Percentiles rank a stretch among this genome's conserved stretches.
These are phyloP conservation scores for Drosophila yooni DNA, from an alignment of 2,888 invertebrate genomes.

Conservation along the genomic window DNA sequence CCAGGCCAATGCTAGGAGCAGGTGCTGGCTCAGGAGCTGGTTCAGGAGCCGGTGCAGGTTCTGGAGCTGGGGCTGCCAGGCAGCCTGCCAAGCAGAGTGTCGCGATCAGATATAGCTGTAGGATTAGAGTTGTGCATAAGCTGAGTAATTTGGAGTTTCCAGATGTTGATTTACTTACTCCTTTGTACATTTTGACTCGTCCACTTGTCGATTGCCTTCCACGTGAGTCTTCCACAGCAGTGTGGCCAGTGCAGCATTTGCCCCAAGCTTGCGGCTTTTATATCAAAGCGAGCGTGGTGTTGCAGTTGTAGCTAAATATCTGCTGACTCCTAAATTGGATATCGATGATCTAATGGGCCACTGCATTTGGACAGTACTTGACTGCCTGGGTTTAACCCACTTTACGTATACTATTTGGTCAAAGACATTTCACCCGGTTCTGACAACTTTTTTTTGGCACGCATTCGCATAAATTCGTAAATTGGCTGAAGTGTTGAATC, in stretches of 20 bases:
- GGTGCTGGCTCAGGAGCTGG: constrained; percentile 56
- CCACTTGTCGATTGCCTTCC: background rate
- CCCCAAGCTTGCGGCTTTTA: constrained; percentile 52
- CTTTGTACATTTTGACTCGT: constrained; percentile 48
- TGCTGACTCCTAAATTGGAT: constrained; percentile 40
- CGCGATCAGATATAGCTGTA: constrained; percentile 68
- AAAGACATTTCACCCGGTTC: constrained; percentile 44
- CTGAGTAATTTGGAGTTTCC: background rate
- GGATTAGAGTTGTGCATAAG: background rate
- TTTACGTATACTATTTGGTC: constrained; percentile 53
- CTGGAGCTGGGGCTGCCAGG: constrained; percentile 67
- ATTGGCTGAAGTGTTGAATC: constrained; percentile 53
- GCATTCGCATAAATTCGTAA: constrained; percentile 22
- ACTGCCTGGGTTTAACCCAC: constrained; percentile 46
- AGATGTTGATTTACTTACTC: constrained; percentile 46
- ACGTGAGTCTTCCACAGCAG: constrained; percentile 25
- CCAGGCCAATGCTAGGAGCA: constrained; percentile 57
- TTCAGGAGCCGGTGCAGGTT: constrained; percentile 55
- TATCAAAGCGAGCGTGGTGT: constrained; percentile 27
- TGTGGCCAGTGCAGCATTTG: constrained; percentile 27
- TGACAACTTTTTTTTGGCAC: constrained; percentile 23
- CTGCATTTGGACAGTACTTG: constrained; percentile 39
- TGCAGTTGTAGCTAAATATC: constrained; percentile 14
- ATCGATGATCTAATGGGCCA: constrained; percentile 66
- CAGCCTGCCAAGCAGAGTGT: constrained; percentile 59